Percentiles rank a stretch among this genome's conserved stretches.
Conservation (phyloP, 2,113 vertebrate species). For the Paracanthobrama guichenoti region DNA sequence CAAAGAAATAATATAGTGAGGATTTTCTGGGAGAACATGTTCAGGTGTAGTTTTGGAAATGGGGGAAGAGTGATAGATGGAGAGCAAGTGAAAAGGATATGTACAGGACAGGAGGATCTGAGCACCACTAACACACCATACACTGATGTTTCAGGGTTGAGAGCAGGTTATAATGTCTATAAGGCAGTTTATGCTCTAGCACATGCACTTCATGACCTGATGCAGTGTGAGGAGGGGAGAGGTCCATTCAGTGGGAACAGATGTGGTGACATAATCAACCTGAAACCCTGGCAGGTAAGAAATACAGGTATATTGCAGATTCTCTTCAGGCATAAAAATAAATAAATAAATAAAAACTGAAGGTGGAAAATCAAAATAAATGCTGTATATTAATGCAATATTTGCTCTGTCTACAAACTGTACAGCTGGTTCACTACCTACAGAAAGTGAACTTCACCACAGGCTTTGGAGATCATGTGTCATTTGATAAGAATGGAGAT, state of each 20-base stretch:
- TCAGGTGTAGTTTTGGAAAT: background rate
- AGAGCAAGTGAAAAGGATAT: slow-evolving; percentile 20
- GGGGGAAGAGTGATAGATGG: background rate
- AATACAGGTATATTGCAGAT: background rate
- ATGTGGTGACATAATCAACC: background rate
- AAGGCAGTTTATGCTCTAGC: background rate
- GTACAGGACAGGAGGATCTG: slow-evolving; percentile 66
- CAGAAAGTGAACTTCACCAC: background rate
- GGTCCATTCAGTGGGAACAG: slow-evolving; percentile 36
- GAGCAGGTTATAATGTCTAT: background rate
- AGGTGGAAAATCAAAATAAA: background rate
- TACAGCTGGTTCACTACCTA: background rate
- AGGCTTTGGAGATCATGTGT: background rate
- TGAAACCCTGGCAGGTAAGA: slow-evolving; percentile 27
- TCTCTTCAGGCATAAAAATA: too few species aligned
- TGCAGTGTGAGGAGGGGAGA: slow-evolving; percentile 45
- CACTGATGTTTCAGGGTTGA: slow-evolving; percentile 7
- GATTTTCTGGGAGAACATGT: background rate
- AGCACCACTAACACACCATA: slow-evolving; percentile 8
- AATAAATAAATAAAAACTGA: background rate
- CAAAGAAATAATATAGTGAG: slow-evolving; percentile 34
- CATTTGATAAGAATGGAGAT: slow-evolving; percentile 10
- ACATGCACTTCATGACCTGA: background rate
- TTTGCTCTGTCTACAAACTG: background rate
- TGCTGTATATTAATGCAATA: background rate